Conservation (phyloP, 2,888 invertebrate genomes). For the Volucella inanis region DNA sequence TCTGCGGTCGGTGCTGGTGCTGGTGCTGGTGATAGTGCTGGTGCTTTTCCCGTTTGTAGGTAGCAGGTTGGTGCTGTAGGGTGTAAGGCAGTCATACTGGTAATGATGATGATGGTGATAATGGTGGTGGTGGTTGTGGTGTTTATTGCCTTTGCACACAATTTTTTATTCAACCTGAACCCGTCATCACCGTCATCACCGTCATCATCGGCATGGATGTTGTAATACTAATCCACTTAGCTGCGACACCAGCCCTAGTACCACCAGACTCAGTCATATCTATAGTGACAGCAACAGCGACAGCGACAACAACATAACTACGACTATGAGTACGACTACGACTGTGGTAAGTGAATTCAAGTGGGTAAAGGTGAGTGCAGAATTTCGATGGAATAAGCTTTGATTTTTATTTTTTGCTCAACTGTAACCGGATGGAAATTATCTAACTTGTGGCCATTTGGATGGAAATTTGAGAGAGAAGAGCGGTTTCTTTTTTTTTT, state of each 20-base stretch:
- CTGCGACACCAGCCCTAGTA: constrained; percentile 27
- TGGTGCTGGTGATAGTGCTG: constrained; percentile 1
- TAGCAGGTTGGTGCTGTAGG: neutral
- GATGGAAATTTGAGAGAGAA: constrained; percentile 60
- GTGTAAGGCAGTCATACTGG: neutral
- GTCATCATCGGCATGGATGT: constrained; percentile 60
- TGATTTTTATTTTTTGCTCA: constrained; percentile 50
- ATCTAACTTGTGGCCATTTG: constrained; percentile 71
- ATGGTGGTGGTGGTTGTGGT: constrained; percentile 39
- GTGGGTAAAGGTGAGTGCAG: constrained; percentile 72
- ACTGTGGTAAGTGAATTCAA: constrained; percentile 68
- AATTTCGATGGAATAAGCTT: constrained; percentile 67
- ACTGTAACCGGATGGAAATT: constrained; percentile 67
- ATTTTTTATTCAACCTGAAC: constrained; percentile 13
- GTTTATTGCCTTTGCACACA: constrained; percentile 23
- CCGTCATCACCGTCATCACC: constrained; percentile 38
- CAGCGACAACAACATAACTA: constrained; percentile 15
- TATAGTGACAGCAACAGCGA: constrained; percentile 7
- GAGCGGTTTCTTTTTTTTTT: constrained; percentile 11
- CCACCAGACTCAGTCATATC: no score
- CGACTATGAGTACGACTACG: constrained; percentile 1
- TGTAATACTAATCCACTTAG: constrained; percentile 75
- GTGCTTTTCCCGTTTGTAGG: neutral
- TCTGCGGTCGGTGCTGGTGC: neutral
- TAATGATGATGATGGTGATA: no score